Conservation (phyloP, 2,888 invertebrate genomes). For the Archips xylosteana region DNA sequence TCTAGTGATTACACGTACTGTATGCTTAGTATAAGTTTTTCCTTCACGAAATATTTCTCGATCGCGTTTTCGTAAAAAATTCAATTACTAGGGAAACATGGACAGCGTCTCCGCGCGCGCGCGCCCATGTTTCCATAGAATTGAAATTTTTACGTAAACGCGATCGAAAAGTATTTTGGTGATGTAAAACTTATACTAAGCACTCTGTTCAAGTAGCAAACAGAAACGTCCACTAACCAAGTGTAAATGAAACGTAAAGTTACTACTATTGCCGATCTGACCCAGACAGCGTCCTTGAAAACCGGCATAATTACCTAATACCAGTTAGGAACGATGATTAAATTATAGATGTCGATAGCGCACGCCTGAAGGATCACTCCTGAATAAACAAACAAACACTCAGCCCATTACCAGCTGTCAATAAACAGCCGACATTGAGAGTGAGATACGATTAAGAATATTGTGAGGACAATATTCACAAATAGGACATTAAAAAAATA, state of each 20-base stretch:
- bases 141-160: no score
- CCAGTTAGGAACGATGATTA: conserved; percentile 13
- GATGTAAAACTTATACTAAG: no score
- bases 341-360: conserved; percentile 20
- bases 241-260: background rate
- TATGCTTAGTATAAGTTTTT: no score
- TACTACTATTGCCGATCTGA: background rate
- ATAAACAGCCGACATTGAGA: conserved; percentile 20
- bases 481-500: no score
- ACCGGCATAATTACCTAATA: background rate
- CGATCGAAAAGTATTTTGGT: no score
- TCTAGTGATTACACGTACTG: no score
- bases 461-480: background rate
- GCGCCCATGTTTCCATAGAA: no score
- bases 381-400: conserved; percentile 39
- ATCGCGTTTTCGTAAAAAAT: no score
- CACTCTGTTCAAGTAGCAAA: no score
- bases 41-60: no score
- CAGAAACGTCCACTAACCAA: background rate
- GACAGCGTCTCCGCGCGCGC: no score
- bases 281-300: background rate
- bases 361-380: conserved; percentile 10
- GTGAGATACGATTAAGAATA: background rate
- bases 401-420: conserved; percentile 29
- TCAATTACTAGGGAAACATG: no score